A percentile compares a stretch with the other conserved stretches of the same genome.
These are phyloP conservation scores for Aporophyla nigra DNA, from an alignment of 2,888 invertebrate genomes.

Conservation along the genomic window DNA sequence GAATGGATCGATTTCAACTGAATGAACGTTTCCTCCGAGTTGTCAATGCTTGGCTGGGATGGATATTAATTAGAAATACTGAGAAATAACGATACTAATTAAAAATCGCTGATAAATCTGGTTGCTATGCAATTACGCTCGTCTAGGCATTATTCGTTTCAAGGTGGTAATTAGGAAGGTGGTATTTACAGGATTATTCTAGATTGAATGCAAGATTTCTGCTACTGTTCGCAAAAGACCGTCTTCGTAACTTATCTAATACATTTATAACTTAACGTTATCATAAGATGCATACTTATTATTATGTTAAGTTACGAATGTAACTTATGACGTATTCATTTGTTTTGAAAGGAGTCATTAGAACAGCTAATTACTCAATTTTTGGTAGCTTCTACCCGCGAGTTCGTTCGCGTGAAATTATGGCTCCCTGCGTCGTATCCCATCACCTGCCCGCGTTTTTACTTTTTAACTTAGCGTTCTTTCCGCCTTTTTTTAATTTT, in stretches of 20 bases:
- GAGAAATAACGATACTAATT: conserved; percentile 12
- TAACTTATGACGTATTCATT: not conserved
- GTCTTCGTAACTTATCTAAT: not conserved
- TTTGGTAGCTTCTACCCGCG: too few relatives aligned
- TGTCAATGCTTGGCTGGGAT: not conserved
- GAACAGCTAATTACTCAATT: too few relatives aligned
- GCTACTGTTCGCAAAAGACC: not conserved
- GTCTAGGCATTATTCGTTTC: not conserved
- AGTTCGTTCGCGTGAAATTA: too few relatives aligned
- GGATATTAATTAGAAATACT: conserved; percentile 14
- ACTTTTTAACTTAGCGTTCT: too few relatives aligned
- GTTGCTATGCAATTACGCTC: not conserved
- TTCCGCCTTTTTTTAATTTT: too few relatives aligned
- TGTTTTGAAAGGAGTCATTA: too few relatives aligned
- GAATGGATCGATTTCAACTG: conserved; percentile 13
- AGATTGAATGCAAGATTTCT: not conserved
- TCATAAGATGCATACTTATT: too few relatives aligned
- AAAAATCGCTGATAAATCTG: conserved; percentile 11
- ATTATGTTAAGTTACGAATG: too few relatives aligned
- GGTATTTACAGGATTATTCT: not conserved
- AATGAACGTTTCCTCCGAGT: conserved; percentile 12
- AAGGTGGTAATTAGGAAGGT: not conserved
- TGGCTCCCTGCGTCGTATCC: too few relatives aligned
- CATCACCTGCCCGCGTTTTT: too few relatives aligned
- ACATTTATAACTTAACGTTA: too few relatives aligned